Base-by-base conservation (phyloP, 2,797 vertebrate species). In the Anolis apletophallus region DNA sequence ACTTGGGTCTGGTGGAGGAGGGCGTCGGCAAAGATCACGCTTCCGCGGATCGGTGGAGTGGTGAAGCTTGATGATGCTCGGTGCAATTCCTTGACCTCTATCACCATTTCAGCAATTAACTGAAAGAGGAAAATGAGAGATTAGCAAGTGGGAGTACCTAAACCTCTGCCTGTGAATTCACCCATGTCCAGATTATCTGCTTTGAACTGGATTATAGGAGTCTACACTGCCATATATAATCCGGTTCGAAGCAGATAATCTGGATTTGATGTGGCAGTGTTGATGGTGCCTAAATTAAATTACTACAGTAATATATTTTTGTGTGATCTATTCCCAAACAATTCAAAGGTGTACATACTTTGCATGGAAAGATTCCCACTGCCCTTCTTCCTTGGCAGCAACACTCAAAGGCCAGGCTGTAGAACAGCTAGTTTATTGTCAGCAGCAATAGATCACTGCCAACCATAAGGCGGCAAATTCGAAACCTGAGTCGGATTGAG, bases 1-100 rank as follows among this genome's bases (percentile, higher is more conserved):
- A 97, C 96, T 94, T 96, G 74, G 96, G 91, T 86, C 89, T 92
- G n/a, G 85, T 3, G 90, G 59, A 94, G 94, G 21, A 96, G 92
- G 59, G 96, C 21, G 0, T 96, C 94, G 0, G 89, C 79, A 87
- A 96, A 96, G 7, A 93, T 85, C 17, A 91, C 75, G 72, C 94
- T 92, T 46, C n/a, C 94, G 88, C 0, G 90, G 81, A 6, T 94
- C 50, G 14, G 78, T 1, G 0, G 88, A 78, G 57, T 59, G 64
- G 0, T 32, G 79, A 8, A 96, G 92, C 0, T 68, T 73, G 2
- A 80, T 64, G 81, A 96, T 80, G 72, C 92, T 91, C 86, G 90
- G 52, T 61, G 88, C 64, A 97, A 80, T 5, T 75, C 12, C 0
- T 78, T 9, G 7, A 94, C 92, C 40, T 94, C 89, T 34, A 91